Conservation (phyloP, 2,888 invertebrate species). For the Rhyacophila evoluta region DNA sequence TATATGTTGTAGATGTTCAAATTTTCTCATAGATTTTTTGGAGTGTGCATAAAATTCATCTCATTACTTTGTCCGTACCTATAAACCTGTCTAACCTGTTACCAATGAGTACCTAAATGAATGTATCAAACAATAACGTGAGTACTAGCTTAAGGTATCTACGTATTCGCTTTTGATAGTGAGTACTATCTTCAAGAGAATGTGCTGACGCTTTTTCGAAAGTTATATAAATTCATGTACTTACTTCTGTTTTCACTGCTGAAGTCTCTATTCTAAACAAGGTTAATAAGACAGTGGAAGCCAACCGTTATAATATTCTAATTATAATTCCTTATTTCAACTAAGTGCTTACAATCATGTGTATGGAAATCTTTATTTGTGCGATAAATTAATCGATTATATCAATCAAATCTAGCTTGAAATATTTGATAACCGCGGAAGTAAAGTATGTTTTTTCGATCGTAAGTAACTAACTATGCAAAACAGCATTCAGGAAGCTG, state of each 20-base stretch:
- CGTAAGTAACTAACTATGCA: no score
- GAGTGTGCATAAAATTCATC: slow-evolving; percentile 14
- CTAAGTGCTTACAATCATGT: no score
- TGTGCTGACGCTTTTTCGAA: slow-evolving; percentile 8
- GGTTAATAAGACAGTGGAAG: neutral
- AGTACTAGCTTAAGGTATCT: neutral
- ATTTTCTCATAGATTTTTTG: slow-evolving; percentile 11
- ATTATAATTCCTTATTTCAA: no score
- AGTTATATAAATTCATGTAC: neutral
- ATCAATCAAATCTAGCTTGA: no score
- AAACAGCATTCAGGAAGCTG: no score
- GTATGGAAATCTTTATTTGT: no score
- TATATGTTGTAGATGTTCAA: neutral
- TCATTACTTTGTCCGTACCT: slow-evolving; percentile 7
- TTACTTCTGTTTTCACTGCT: slow-evolving; percentile 19
- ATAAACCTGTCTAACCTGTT: slow-evolving; percentile 14
- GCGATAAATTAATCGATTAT: no score
- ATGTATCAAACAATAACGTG: slow-evolving; percentile 13
- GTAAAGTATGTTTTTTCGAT: no score
- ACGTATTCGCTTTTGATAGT: slow-evolving; percentile 17
- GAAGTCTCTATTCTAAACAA: neutral
- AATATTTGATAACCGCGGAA: no score
- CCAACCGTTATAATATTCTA: neutral
- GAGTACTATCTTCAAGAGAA: neutral
- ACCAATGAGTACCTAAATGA: neutral